Conservation (phyloP, 2,797 vertebrate species). For the Mallotus villosus region DNA sequence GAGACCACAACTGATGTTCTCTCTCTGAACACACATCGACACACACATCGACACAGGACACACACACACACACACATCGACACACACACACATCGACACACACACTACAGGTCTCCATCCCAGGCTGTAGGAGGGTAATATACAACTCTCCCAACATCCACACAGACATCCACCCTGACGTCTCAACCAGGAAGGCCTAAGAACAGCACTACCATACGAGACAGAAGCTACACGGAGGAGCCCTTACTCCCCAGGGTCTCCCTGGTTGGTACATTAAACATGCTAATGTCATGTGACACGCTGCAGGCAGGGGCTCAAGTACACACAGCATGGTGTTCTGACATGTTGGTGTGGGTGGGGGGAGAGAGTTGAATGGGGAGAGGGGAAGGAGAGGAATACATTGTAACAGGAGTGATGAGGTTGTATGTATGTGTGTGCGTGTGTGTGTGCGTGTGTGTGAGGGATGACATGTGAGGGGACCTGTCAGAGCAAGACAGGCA, state of each 20-base stretch:
- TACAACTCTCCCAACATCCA: too few relatives aligned
- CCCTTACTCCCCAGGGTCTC: too few relatives aligned
- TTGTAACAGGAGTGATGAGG: neutral
- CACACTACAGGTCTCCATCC: neutral
- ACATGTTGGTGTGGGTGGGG: neutral
- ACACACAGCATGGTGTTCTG: neutral
- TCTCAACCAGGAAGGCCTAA: too few relatives aligned
- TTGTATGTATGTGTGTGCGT: neutral
- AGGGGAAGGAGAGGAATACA: constrained; percentile 30
- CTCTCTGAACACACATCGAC: neutral
- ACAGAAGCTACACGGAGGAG: too few relatives aligned
- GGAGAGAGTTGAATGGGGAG: neutral
- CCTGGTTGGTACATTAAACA: neutral
- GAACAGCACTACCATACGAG: too few relatives aligned
- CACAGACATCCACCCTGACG: too few relatives aligned
- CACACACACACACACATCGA: neutral
- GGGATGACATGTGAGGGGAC: constrained; percentile 16
- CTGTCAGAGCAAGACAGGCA: constrained; percentile 50
- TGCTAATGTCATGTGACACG: neutral
- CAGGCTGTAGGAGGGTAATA: too few relatives aligned
- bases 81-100: constrained; percentile 1
- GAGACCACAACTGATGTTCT: neutral
- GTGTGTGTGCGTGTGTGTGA: too few relatives aligned
- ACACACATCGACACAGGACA: neutral
- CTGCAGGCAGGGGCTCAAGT: neutral